Base-by-base conservation (phyloP, 2,113 vertebrate genomes). In the Pseudolaguvia tuberculata region DNA sequence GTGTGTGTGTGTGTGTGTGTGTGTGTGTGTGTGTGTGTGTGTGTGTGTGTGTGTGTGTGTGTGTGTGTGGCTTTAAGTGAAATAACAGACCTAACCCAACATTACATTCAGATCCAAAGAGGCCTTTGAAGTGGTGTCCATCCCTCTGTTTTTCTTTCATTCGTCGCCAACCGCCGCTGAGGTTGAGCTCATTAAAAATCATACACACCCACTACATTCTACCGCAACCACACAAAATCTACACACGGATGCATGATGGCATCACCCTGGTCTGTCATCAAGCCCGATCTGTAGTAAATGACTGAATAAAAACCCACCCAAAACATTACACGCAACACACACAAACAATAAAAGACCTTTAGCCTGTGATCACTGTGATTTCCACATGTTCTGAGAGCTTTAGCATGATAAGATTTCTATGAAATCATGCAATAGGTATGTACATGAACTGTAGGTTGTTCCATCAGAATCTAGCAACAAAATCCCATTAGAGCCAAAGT, bases 71-170 rank as follows among this genome's bases (percentile, higher is more conserved):
- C 39, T 48, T 17, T 62, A 73, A 73, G 72, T 50, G 72, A 62
- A 73, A 63, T 73, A 73, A 18, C 72, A 73, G 72, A 23, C 57
- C 2, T n/a, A 73, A 21, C 45, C 29, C 57, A 73, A 73, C 48
- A 51, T 58, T 59, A 35, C 58, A 73, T 10, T 73, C 47, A 63
- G 58, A 52, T 39, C 72, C 58, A 73, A 25, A 62, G 20, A 73
- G 21, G 58, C 50, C 72, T 73, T 73, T 73, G 72, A 73, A 73
- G 58, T 73, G 42, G 57, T 23, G 70, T 58, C 70, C 53, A 72
- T 72, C 70, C 70, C 48, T 51, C 47, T 2, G n/a, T 62, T 8
- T 62, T 73, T 73, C 72, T 73, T 73, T 73, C 72, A 73, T 63
- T 62, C 47, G 21, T 18, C 45, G 58, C 72, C 72, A 73, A 23